Evolutionary conservation across 1,140 invertebrate genomes (phyloP), one percentile per base, ranked within the genome.

Genomic region (Drosophila tristis): DNA sequence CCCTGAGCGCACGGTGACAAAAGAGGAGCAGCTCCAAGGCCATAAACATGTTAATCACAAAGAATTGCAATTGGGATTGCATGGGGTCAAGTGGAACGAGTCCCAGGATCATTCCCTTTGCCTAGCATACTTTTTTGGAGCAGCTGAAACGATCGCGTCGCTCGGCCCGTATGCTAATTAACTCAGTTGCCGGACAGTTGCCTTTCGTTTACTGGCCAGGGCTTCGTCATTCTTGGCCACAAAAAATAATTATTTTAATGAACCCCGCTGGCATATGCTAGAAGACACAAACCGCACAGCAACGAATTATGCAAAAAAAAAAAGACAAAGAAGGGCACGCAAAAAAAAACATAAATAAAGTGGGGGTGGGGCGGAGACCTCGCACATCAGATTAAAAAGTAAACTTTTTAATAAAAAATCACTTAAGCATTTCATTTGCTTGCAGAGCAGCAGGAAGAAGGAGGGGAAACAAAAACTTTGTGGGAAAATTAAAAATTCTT

Each of bases 331-430:
- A 49, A 55, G 20, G 43, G 50, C 50, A 61, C 62, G 57, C 53
- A 51, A 66, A 65, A 81, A 77, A 78, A 50, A 67, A 39, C 11
- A 39, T 79, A 67, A 74, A 82, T 71, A 56, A 44, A 39, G 16
- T 26, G 16, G 44, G 31, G 44, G n/a, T 20, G 20, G 15, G n/a
- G 44, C 13, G 6, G n/a, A 11, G 51, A 26, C 15, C 31, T n/a
- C 5, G 63, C 73, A 74, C 50, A 68, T 67, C 81, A 82, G 82
- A 86, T 86, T 86, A 86, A 86, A 85, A 87, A 87, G 74, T 68
- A 82, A 82, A 86, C 82, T 86, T 79, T 79, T 86, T 87, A 87
- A 81, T 85, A 87, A 87, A 87, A 89, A 87, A 87, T 82, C 75
- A 89, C 75, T 87, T 86, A 79, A 76, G 82, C 78, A 79, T 89